These are phyloP conservation scores for Bombus superbus DNA, from an alignment of 1,140 invertebrate genomes.

Conservation along the genomic window DNA sequence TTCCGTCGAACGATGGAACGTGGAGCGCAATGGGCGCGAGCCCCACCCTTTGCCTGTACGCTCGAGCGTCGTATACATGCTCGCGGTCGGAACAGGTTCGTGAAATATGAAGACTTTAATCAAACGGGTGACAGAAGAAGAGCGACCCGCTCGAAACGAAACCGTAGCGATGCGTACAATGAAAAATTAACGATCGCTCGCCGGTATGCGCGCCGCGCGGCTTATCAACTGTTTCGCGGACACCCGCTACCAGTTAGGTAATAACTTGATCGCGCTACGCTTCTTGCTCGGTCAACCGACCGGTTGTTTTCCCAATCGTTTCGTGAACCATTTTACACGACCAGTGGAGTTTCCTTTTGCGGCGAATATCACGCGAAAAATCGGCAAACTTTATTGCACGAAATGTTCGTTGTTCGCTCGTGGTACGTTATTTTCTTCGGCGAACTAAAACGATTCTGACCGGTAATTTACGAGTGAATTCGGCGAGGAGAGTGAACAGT, in stretches of 20 bases:
- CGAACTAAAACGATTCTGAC: background rate
- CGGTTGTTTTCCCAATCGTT: background rate
- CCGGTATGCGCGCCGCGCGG: slow-evolving; percentile 14
- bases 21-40: slow-evolving; percentile 20
- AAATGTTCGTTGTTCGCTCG: background rate
- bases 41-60: slow-evolving; percentile 26
- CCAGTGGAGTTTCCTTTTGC: background rate
- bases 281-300: background rate
- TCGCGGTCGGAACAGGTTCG: slow-evolving; percentile 59
- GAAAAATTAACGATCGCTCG: slow-evolving; percentile 65
- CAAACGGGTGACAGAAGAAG: slow-evolving; percentile 67
- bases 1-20: slow-evolving; percentile 15
- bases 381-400: background rate
- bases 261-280: slow-evolving; percentile 13
- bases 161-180: slow-evolving; percentile 60
- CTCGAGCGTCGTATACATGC: slow-evolving; percentile 34
- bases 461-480: background rate
- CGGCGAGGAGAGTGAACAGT: background rate
- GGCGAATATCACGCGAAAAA: background rate
- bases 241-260: background rate
- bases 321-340: background rate
- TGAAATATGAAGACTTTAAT: slow-evolving; percentile 72
- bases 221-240: slow-evolving; percentile 36
- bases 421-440: background rate
- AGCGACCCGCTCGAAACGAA: slow-evolving; percentile 47